Conservation (phyloP, 2,888 invertebrate species). For the Thereva nobilitata region DNA sequence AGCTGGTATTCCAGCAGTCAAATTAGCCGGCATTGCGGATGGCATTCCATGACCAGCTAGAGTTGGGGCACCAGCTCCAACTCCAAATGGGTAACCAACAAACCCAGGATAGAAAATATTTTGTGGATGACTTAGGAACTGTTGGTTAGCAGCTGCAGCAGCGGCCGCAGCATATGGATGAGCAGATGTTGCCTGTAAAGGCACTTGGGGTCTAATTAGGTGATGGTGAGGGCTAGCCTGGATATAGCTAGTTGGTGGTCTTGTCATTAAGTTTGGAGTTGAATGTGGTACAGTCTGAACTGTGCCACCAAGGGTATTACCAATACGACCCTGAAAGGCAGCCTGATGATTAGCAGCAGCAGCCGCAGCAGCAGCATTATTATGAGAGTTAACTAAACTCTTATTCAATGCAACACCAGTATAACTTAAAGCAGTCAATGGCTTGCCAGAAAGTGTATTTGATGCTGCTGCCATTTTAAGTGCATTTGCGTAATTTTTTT, state of each 20-base stretch:
- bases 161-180: constrained; percentile 48
- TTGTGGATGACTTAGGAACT: constrained; percentile 24
- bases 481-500: constrained; percentile 80
- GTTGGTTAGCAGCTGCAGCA: constrained; percentile 45
- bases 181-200: constrained; percentile 42
- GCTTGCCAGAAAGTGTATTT: constrained; percentile 55
- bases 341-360: constrained; percentile 45
- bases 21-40: constrained; percentile 34
- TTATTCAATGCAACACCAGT: constrained; percentile 74
- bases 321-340: constrained; percentile 40
- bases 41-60: constrained; percentile 32
- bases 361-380: constrained; percentile 43
- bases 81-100: constrained; percentile 60
- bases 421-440: constrained; percentile 68
- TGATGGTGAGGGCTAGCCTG: constrained; percentile 34
- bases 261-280: constrained; percentile 21
- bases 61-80: constrained; percentile 57
- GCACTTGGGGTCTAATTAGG: constrained; percentile 41
- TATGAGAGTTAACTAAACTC: constrained; percentile 46
- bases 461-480: constrained; percentile 65
- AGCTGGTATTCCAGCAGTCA: constrained; percentile 28
- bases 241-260: constrained; percentile 27
- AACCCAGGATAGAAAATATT: constrained; percentile 58
- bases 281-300: constrained; percentile 23
- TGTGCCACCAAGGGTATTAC: neutral